Conservation (phyloP, 2,888 invertebrate species). For the Furcula furcula region DNA sequence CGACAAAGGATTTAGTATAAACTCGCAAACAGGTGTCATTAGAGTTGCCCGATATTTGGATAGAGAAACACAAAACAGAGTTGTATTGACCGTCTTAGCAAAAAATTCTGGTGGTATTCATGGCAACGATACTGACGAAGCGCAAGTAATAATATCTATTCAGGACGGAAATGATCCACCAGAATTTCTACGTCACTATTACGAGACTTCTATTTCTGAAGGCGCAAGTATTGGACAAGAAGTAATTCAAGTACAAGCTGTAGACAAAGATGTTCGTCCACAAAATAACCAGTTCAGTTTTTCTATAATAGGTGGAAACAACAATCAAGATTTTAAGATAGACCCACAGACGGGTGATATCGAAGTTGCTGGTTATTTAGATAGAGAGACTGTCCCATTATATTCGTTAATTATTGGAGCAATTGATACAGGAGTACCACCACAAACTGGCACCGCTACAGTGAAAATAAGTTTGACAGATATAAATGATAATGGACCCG, state of each 20-base stretch:
- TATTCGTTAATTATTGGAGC: slow-evolving; percentile 92
- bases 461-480: slow-evolving; percentile 91
- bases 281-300: slow-evolving; percentile 96
- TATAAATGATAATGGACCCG: slow-evolving; percentile 96
- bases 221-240: slow-evolving; percentile 88
- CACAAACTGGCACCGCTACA: slow-evolving; percentile 94
- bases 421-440: slow-evolving; percentile 93
- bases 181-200: slow-evolving; percentile 90
- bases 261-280: slow-evolving; percentile 94
- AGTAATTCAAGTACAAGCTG: slow-evolving; percentile 90
- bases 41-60: slow-evolving; percentile 91
- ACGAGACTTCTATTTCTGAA: slow-evolving; percentile 91
- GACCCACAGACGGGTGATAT: slow-evolving; percentile 93
- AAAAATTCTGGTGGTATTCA: slow-evolving; percentile 97
- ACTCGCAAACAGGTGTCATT: slow-evolving; percentile 91
- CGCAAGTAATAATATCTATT: slow-evolving; percentile 95
- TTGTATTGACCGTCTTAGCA: slow-evolving; percentile 94
- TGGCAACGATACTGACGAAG: slow-evolving; percentile 97
- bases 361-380: slow-evolving; percentile 87
- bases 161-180: slow-evolving; percentile 99
- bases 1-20: slow-evolving; percentile 93
- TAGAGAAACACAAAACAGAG: slow-evolving; percentile 93
- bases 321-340: slow-evolving; percentile 91
- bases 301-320: slow-evolving; percentile 92
- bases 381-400: slow-evolving; percentile 88